Base-by-base conservation (phyloP, 2,888 invertebrate genomes). In the Catocala sponsa region DNA sequence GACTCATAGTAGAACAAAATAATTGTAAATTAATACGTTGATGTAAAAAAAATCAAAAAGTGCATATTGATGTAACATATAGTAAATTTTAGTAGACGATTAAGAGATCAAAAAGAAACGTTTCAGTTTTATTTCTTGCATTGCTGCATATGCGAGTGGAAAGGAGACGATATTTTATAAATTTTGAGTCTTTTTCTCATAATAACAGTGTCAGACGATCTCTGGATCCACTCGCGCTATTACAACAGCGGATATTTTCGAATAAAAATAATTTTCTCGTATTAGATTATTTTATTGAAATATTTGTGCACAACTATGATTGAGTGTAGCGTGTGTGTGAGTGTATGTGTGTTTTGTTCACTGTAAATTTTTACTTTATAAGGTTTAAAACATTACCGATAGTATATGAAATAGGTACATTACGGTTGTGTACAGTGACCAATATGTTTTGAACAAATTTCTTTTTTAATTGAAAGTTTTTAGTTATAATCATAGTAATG, bases 311-410 rank as follows among this genome's bases (percentile, higher is more conserved):
- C 47, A 72, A 76, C 72, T 80, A 80, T 84, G 79, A 67, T 75
- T 76, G 82, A 69, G 76, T 81, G 78, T 68, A 59, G 63, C 56
- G 68, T 59, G 63, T 59, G 69, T 59, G 72, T 68, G 53, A 56
- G 70, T 70, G 53, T 58, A 68, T 70, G 53, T 55, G 69, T 72
- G 72, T 74, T 70, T 77, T 67, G 70, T 76, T 80, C 74, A 80
- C 63, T 88, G 86, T 88, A 86, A 85, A 87, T 86, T 87, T 85
- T 80, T 87, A 89, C 82, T 84, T 84, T 82, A 81, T 90, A 90
- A 89, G 89, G 84, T 83, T 81, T 89, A 86, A 82, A 74, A 79
- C 74, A 74, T 72, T 77, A 76, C 72, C 64, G 65, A 71, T 69
- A 73, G 78, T 74, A 67, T 78, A 65, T 65, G 64, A 65, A 73